These are phyloP conservation scores for Psilanteris sp. DNA, from an alignment of 1,140 invertebrate genomes.

Conservation along the genomic window DNA sequence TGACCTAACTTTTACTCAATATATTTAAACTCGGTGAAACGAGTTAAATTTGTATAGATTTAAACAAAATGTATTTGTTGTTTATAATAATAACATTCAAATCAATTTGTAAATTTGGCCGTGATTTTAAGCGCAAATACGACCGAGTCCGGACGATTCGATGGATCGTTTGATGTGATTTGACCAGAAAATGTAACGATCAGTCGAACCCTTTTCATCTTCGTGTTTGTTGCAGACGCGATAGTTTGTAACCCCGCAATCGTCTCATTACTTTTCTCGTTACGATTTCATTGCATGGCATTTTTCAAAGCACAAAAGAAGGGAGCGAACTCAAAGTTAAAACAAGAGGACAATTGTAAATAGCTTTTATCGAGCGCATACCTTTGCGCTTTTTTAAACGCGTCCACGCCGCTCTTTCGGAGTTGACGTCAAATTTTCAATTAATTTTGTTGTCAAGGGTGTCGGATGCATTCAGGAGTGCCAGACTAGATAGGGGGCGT, in stretches of 20 bases:
- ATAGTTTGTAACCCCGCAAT: constrained; percentile 14
- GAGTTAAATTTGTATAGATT: too few species aligned
- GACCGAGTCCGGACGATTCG: too few species aligned
- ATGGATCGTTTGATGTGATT: too few species aligned
- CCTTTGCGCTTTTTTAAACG: constrained; percentile 3
- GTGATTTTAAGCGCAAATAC: too few species aligned
- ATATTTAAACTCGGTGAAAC: background rate
- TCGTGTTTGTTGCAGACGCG: background rate
- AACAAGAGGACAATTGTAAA: background rate
- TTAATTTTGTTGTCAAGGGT: constrained; percentile 73
- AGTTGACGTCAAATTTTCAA: constrained; percentile 76
- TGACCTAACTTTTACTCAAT: background rate
- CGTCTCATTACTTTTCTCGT: constrained; percentile 6
- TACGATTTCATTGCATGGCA: background rate
- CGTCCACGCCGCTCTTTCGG: constrained; percentile 46
- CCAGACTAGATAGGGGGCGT: constrained; percentile 9
- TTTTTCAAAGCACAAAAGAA: background rate
- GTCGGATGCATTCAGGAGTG: constrained; percentile 45
- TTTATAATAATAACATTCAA: too few species aligned
- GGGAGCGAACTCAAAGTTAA: too few species aligned
- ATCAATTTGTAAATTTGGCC: too few species aligned
- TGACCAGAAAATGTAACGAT: too few species aligned
- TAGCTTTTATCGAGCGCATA: constrained; percentile 6
- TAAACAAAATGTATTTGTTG: too few species aligned
- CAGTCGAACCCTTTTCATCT: too few species aligned